phyloP scores from a whole-genome alignment of 2,797 vertebrate genomes.

The Hafferia zeledoni region DNA sequence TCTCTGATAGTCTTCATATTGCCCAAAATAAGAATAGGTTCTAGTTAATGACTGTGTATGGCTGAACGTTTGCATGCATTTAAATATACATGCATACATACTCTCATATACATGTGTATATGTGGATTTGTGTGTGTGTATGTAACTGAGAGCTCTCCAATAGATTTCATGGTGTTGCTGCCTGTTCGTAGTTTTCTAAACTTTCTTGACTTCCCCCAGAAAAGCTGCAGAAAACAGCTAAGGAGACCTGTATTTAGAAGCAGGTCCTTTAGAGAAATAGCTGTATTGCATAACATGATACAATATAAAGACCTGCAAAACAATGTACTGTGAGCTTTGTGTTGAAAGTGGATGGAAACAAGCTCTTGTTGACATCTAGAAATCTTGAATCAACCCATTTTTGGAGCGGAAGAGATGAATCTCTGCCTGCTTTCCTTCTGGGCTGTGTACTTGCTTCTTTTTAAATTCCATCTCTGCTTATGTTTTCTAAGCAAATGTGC shows the following conservation, averaged over 20 bases:
- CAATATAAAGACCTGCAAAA: background rate
- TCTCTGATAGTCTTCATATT: background rate
- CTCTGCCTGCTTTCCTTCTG: background rate
- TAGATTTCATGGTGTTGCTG: accelerated
- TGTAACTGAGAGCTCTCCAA: background rate
- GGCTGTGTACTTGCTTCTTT: background rate
- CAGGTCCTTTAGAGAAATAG: background rate
- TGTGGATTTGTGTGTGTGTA: background rate
- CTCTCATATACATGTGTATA: background rate
- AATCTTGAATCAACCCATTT: background rate
- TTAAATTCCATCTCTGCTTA: background rate
- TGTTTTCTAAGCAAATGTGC: constrained; percentile 25
- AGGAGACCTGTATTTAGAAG: background rate
- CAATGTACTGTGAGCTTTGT: background rate
- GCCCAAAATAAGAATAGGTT: background rate
- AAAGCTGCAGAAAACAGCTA: background rate
- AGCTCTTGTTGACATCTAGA: background rate
- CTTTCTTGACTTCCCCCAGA: background rate
- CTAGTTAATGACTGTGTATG: background rate
- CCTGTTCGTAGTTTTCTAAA: background rate
- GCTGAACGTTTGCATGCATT: background rate
- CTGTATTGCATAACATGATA: background rate
- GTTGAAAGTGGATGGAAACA: background rate
- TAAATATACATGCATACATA: accelerated
- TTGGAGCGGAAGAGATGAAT: accelerated